phyloP scores from a whole-genome alignment of 1,140 invertebrate genomes.

The Lepidurus apus region DNA sequence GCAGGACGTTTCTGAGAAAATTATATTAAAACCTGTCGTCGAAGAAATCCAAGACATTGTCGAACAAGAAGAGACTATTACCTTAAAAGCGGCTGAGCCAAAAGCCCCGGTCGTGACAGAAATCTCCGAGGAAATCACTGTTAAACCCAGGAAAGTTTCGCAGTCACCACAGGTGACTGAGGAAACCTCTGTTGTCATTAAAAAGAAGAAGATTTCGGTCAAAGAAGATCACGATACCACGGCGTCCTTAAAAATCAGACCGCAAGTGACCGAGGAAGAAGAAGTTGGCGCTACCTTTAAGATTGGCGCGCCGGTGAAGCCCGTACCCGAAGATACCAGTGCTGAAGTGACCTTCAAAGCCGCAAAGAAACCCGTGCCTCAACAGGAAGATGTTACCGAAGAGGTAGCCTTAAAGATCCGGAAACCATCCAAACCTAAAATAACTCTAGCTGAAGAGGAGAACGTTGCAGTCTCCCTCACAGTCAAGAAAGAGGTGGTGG shows the following conservation, averaged over 20 bases:
- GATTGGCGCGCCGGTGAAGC: background rate
- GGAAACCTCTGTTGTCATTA: no score
- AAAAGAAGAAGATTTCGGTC: no score
- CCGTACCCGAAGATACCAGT: background rate
- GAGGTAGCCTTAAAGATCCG: conserved; percentile 23
- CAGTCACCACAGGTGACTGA: no score
- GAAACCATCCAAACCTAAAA: conserved; percentile 25
- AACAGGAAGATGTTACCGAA: conserved; percentile 21
- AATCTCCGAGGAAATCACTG: no score
- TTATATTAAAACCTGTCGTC: conserved; percentile 40
- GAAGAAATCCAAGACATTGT: conserved; percentile 35
- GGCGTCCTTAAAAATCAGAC: conserved; percentile 40
- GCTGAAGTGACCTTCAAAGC: conserved; percentile 3
- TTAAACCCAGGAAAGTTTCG: no score
- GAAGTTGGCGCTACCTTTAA: conserved; percentile 43
- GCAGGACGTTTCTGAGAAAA: conserved; percentile 29
- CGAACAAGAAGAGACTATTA: conserved; percentile 29
- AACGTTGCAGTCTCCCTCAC: background rate
- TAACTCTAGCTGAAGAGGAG: background rate
- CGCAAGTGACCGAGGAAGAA: conserved; percentile 41
- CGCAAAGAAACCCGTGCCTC: conserved; percentile 26
- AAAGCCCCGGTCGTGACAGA: background rate
- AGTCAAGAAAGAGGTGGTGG: background rate
- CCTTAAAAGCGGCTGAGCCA: background rate
- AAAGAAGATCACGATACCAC: no score